These are phyloP conservation scores for Palythoa caribaeorum DNA, from an alignment of 92 coral and sea anemone genomes.

Conservation along the genomic window DNA sequence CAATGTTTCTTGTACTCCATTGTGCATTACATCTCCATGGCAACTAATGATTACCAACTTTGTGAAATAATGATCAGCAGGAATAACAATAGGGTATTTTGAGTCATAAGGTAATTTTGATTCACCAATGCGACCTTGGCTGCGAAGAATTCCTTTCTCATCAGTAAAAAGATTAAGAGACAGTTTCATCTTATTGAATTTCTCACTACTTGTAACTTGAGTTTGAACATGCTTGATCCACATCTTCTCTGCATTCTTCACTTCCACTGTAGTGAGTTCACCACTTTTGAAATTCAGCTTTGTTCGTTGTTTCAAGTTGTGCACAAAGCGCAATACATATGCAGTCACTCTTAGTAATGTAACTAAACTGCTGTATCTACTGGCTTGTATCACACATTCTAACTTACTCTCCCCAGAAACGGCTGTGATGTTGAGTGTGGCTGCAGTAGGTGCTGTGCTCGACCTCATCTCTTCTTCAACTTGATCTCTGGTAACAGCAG, in stretches of 20 bases:
- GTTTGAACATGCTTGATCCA: too few species aligned
- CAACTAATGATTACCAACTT: slow-evolving; percentile 30
- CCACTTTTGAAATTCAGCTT: too few species aligned
- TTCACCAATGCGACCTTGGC: background rate
- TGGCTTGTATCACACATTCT: slow-evolving; percentile 38
- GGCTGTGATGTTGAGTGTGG: background rate
- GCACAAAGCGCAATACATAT: slow-evolving; percentile 52
- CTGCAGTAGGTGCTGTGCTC: background rate
- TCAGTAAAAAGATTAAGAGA: too few species aligned
- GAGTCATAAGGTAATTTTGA: background rate
- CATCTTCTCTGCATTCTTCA: too few species aligned
- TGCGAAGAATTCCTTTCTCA: too few species aligned
- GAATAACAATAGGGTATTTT: background rate
- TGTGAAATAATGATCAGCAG: slow-evolving; percentile 49
- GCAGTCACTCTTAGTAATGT: slow-evolving; percentile 61
- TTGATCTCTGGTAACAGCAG: background rate
- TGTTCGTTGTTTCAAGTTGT: too few species aligned
- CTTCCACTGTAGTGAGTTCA: too few species aligned
- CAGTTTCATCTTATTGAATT: too few species aligned
- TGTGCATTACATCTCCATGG: slow-evolving; percentile 50
- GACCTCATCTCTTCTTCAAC: background rate
- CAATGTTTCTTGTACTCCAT: slow-evolving; percentile 53
- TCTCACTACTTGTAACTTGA: too few species aligned
- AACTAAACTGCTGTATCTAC: slow-evolving; percentile 54
- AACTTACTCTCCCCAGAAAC: slow-evolving; percentile 8